phyloP scores from a whole-genome alignment of 2,113 vertebrate species.

The Chauna torquata region DNA sequence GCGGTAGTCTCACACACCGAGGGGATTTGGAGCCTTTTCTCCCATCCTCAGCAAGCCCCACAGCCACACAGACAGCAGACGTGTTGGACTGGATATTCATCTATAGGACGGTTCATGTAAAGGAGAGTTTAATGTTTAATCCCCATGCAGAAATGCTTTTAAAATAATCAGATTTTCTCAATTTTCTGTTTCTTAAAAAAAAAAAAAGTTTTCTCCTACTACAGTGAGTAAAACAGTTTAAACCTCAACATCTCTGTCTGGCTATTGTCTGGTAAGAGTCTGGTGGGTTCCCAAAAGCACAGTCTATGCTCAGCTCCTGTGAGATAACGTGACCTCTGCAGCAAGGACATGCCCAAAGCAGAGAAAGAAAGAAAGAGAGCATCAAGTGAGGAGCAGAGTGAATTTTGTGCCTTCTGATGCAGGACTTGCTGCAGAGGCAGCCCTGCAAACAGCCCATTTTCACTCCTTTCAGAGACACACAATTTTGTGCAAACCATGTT shows the following conservation, averaged over 20 bases:
- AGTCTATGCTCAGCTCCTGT: not conserved
- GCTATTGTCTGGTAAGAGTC: not conserved
- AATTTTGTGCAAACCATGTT: not conserved
- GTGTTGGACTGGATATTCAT: not conserved
- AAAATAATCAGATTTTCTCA: not conserved
- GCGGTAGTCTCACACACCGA: fast-evolving
- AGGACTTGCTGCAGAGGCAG: not conserved
- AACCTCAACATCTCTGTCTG: not conserved
- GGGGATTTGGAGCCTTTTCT: not conserved
- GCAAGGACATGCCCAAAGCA: not conserved
- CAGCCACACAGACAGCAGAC: not conserved
- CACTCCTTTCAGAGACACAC: not conserved
- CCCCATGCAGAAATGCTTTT: not conserved
- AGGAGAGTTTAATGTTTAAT: not conserved
- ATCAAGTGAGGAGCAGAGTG: not conserved
- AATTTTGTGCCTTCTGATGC: not conserved
- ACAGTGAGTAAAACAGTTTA: not conserved
- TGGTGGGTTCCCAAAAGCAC: not conserved
- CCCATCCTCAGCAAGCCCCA: not conserved
- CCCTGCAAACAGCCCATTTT: not conserved
- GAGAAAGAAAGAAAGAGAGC: not conserved
- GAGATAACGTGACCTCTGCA: not conserved
- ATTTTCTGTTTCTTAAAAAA: not conserved
- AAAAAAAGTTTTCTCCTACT: not conserved
- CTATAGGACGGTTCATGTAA: not conserved